Base-by-base conservation (phyloP, 2,888 invertebrate genomes). In the Liposcelis brunnea region DNA sequence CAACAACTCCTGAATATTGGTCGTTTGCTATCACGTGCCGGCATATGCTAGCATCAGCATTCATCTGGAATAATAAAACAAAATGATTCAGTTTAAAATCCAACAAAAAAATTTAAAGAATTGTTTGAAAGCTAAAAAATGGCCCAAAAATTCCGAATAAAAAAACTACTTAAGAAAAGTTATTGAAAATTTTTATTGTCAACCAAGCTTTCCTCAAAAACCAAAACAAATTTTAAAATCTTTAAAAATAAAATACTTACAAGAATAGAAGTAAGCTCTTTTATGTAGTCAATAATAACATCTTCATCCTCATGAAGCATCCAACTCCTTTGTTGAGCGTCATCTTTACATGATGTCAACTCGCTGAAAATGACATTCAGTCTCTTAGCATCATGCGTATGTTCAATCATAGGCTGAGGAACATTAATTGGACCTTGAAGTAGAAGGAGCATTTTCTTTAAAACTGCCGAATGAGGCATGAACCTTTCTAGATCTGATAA, bases 271-370 rank as follows among this genome's bases (percentile, higher is more conserved):
- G 81, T 81, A 18, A 86, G 68, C 60, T 86, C 84, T 46, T 77
- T 72, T 47, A 94, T 70, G 61, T 89, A 84, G 49, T 85, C 82
- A 48, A 79, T 77, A 57, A 94, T 93, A 53, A 84, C 80, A 48
- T 75, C 75, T 52, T 93, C 91, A 61, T 94, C 94, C 59, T 94
- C 93, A 59, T 93, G 86, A 26, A 94, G 67, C 61, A 89, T 86
- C 94, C 94, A 94, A 53, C 87, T 90, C 47, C 94, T 70, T 58
- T 95, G 94, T 58, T 95, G 93, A 0, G 90, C 85, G 60, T 94
- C 94, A 58, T 93, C 89, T 53, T 91, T 91, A 52, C 90, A 89
- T 49, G 80, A 81, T 2, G 84, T 83, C 51, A 94, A 64, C 50
- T 90, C 80, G 51, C 77, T 75, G 52, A 93, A 79, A 31, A 93